phyloP scores from a whole-genome alignment of 2,113 vertebrate species.

The Gracilinanus agilis region DNA sequence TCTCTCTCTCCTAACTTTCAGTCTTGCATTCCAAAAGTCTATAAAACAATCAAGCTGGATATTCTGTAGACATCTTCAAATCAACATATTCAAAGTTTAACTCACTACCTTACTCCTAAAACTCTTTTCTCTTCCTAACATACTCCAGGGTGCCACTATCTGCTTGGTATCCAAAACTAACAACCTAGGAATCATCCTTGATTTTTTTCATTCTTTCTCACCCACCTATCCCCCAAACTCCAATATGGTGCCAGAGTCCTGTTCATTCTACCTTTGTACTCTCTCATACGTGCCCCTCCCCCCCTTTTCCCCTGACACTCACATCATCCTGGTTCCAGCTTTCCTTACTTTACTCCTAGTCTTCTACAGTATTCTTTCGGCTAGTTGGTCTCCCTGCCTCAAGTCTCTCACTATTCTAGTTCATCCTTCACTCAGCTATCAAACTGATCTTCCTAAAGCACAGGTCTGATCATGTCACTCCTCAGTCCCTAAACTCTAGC shows the following conservation, averaged over 20 bases:
- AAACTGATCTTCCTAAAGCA: too few relatives aligned
- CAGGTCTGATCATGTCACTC: too few relatives aligned
- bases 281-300: neutral
- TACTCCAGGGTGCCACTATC: neutral
- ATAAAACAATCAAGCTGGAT: neutral
- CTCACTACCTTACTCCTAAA: neutral
- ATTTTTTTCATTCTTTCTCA: neutral
- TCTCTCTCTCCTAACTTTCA: neutral
- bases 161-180: neutral
- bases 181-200: neutral
- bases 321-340: neutral
- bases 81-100: neutral
- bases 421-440: too few relatives aligned
- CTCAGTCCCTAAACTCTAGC: too few relatives aligned
- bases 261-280: neutral
- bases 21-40: neutral
- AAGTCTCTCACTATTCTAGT: too few relatives aligned
- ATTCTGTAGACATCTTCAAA: neutral
- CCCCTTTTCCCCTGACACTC: neutral
- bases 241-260: neutral
- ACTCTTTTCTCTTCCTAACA: neutral
- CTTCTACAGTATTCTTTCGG: neutral
- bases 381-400: too few relatives aligned
- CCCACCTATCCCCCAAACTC: neutral
- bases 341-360: neutral